Conservation (phyloP, 2,113 vertebrate species). For the Ptychochromis oligacanthus region DNA sequence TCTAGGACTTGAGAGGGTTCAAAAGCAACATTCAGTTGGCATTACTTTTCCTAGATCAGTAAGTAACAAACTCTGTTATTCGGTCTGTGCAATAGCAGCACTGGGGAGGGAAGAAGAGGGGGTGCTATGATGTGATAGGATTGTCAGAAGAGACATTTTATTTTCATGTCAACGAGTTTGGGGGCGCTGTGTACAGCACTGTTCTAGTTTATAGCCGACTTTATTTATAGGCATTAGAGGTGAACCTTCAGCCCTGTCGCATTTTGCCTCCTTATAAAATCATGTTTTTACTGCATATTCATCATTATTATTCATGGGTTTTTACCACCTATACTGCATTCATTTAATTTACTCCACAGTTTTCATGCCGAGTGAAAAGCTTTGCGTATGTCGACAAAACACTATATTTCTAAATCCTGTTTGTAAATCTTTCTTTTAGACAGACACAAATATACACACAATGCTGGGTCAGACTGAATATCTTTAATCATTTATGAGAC, state of each 20-base stretch:
- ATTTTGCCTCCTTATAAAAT: background rate
- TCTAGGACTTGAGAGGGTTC: background rate
- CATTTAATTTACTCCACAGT: constrained; percentile 3
- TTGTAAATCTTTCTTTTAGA: background rate
- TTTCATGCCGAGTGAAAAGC: constrained; percentile 26
- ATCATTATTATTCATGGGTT: constrained; percentile 16
- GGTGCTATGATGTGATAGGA: background rate
- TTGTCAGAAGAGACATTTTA: background rate
- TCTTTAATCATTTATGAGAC: constrained; percentile 70
- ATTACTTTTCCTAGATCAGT: background rate
- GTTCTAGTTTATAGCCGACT: background rate
- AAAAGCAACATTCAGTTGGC: background rate
- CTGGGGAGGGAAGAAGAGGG: background rate
- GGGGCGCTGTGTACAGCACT: background rate
- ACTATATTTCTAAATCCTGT: background rate
- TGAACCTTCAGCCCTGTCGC: background rate
- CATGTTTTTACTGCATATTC: constrained; percentile 5
- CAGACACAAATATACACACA: constrained; percentile 17
- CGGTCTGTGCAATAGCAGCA: background rate
- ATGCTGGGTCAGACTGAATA: constrained; percentile 48
- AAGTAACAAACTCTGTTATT: background rate
- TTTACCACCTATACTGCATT: background rate
- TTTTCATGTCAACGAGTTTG: background rate
- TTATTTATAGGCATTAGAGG: background rate
- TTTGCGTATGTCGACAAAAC: constrained; percentile 24